Percentiles rank a stretch among this genome's conserved stretches.
Evolutionary conservation across 2,113 vertebrate species (phyloP).

Genomic region (Bos indicus): DNA sequence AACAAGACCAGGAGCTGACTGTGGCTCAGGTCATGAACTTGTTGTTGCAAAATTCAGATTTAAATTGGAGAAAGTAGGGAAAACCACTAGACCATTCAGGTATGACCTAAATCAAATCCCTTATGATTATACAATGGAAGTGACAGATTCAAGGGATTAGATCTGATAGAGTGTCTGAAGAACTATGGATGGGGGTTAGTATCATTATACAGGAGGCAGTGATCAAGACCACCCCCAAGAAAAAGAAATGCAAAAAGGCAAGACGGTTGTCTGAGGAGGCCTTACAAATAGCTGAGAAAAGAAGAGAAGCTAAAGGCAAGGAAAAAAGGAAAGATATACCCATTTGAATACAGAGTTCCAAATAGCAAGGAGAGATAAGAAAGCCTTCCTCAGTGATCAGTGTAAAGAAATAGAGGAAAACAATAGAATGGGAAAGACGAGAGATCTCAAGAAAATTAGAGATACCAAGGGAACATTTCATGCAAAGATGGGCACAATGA

Average conservation of each 20-base stretch:
- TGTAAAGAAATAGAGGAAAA: not conserved
- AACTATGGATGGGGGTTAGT: not conserved
- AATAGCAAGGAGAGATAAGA: not conserved
- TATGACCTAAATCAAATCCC: not conserved
- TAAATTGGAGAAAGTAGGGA: not conserved
- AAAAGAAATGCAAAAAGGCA: not conserved
- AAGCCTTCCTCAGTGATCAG: not conserved
- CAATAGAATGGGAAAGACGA: not conserved
- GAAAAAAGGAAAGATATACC: not conserved
- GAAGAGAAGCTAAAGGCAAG: not conserved
- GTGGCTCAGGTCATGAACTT: not conserved
- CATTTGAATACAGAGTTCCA: not conserved
- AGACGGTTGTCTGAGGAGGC: not conserved
- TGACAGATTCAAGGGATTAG: not conserved
- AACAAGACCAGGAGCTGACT: not conserved
- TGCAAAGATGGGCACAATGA: not conserved
- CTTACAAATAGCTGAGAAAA: not conserved
- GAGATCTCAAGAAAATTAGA: not conserved
- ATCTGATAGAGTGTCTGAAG: not conserved
- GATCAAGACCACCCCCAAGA: not conserved
- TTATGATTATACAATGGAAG: not conserved
- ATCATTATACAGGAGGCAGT: not conserved
- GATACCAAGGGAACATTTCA: not conserved
- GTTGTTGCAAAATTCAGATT: not conserved
- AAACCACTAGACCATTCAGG: not conserved